Evolutionary conservation across 2,888 invertebrate genomes (phyloP), one percentile per base, ranked within the genome.

Genomic region (Uropetala carovei): DNA sequence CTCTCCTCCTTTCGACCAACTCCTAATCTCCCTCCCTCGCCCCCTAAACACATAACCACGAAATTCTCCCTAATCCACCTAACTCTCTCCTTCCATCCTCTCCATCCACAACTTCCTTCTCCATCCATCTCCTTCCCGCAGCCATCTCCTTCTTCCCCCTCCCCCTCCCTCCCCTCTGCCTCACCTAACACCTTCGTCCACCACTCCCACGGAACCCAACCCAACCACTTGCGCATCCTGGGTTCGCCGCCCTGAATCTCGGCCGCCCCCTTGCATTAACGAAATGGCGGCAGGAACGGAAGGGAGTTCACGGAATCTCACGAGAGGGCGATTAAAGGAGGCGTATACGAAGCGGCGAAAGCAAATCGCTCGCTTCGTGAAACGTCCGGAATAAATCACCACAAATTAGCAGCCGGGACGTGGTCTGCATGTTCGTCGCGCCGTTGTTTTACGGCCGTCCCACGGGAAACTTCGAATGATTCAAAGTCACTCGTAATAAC

Each of bases 291-390:
- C 22, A 18, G n/a, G 7, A 68, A 68, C 18, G n/a, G 68, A 68
- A 68, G n/a, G 68, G 64, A 64, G 64, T 64, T 14, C 64, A 64
- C 64, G 64, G 68, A 68, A 68, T 68, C 68, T 68, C 68, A n/a
- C 18, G 68, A 68, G 68, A 68, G 18, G 22, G 68, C 68, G 68
- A 68, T 68, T 68, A 68, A 68, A 68, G 68, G 75, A 27, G 27
- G 75, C 75, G 22, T 13, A 75, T 75, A 75, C 14, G 75, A 75
- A 75, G 75, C 75, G 75, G 75, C 18, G 68, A 68, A 68, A n/a
- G 68, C 68, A 68, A n/a, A 68, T 68, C 68, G 68, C 68, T 68
- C 68, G 68, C 2, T 68, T 68, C 68, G 22, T 7, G n/a, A 64
- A 7, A 10, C 64, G 68, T n/a, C 22, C 68, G n/a, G 68, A 75